Conservation (phyloP, 2,797 vertebrate species). For the Acrossocheilus fasciatus region DNA sequence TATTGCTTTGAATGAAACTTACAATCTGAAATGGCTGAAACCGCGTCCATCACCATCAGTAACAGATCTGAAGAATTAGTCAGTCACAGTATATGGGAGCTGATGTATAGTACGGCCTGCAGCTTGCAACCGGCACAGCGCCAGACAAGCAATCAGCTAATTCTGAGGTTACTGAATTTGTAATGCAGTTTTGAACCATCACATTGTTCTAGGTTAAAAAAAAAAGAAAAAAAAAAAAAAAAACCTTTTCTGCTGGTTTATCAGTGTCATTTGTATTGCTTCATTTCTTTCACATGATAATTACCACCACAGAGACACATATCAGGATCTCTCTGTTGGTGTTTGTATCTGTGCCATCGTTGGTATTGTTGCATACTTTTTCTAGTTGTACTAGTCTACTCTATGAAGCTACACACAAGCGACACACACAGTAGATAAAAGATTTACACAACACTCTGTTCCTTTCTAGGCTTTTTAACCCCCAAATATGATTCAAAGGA, state of each 20-base stretch:
- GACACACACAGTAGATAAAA: constrained; percentile 10
- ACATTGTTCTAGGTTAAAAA: not conserved
- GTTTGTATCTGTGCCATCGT: constrained; percentile 15
- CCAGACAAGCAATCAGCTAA: constrained; percentile 16
- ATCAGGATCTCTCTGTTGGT: not conserved
- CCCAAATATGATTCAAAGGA: constrained; percentile 1
- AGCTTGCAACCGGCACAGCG: not conserved
- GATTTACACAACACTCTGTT: not conserved
- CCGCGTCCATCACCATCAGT: not conserved
- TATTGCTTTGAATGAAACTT: constrained; percentile 38
- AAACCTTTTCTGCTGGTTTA: not conserved
- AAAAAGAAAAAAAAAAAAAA: not conserved
- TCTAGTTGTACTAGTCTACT: constrained; percentile 20
- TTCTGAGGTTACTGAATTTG: not conserved
- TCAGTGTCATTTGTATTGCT: constrained; percentile 39
- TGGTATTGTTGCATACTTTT: constrained; percentile 29
- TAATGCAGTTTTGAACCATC: not conserved
- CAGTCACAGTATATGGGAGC: constrained; percentile 17
- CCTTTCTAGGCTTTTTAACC: constrained; percentile 8
- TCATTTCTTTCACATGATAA: constrained; percentile 6
- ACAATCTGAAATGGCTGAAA: constrained; percentile 4
- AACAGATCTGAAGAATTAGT: constrained; percentile 8
- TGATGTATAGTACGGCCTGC: not conserved
- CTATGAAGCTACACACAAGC: constrained; percentile 11
- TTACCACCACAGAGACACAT: constrained; percentile 7